A percentile compares a stretch with the other conserved stretches of the same genome.
These are phyloP conservation scores for Onthophagus sagittarius DNA, from an alignment of 2,888 invertebrate genomes.

Conservation along the genomic window DNA sequence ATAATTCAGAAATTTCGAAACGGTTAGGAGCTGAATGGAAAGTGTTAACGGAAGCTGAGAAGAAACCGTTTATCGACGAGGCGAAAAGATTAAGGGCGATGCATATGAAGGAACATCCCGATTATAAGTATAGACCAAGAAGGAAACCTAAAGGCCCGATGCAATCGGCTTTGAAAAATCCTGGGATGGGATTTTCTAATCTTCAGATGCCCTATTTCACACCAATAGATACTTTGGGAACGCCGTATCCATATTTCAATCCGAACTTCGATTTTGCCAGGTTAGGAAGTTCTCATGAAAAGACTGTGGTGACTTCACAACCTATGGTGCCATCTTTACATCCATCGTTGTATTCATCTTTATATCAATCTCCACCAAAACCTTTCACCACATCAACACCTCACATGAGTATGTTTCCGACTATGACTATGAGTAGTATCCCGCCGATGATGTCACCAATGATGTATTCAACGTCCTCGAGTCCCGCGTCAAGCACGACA, in stretches of 20 bases:
- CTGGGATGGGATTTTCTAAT: slow-evolving; percentile 55
- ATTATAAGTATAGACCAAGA: slow-evolving; percentile 91
- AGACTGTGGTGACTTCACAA: slow-evolving; percentile 34
- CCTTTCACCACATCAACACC: slow-evolving; percentile 42
- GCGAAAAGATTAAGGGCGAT: slow-evolving; percentile 89
- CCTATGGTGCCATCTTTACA: slow-evolving; percentile 67
- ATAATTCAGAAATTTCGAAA: slow-evolving; percentile 87
- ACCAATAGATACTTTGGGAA: slow-evolving; percentile 54
- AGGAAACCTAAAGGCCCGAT: slow-evolving; percentile 85
- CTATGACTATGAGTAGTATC: slow-evolving; percentile 40
- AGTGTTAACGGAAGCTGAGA: slow-evolving; percentile 86
- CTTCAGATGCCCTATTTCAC: slow-evolving; percentile 65
- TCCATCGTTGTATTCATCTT: slow-evolving; percentile 65
- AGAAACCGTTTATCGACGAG: slow-evolving; percentile 96
- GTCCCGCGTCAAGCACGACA: slow-evolving; percentile 47
- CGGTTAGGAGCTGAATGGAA: slow-evolving; percentile 95
- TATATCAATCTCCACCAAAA: slow-evolving; percentile 49
- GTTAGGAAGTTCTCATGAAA: slow-evolving; percentile 39
- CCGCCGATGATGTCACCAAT: slow-evolving; percentile 38
- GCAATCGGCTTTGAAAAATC: slow-evolving; percentile 41
- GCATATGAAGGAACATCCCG: slow-evolving; percentile 95
- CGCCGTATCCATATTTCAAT: slow-evolving; percentile 72
- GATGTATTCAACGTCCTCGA: slow-evolving; percentile 47
- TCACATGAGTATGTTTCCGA: slow-evolving; percentile 51
- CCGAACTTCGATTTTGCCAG: slow-evolving; percentile 53